These are phyloP conservation scores for Caenorhabditis sinica DNA, from an alignment of 2,888 invertebrate genomes.

Conservation along the genomic window DNA sequence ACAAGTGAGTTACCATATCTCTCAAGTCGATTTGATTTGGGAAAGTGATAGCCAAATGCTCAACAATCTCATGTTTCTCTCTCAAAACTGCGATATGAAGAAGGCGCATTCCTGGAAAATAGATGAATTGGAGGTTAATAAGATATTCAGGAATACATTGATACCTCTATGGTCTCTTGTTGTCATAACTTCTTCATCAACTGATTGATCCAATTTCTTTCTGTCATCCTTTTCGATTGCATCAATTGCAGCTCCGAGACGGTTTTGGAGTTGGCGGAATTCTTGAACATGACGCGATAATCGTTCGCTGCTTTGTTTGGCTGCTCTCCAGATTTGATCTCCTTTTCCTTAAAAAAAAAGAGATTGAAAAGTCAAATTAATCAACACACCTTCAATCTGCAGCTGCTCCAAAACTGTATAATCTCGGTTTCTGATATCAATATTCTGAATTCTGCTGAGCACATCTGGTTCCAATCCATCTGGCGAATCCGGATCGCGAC, in stretches of 20 bases:
- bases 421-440: slow-evolving; percentile 73
- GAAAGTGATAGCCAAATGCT: slow-evolving; percentile 75
- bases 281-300: slow-evolving; percentile 78
- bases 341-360: slow-evolving; percentile 67
- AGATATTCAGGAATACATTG: slow-evolving; percentile 7
- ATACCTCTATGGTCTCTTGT: slow-evolving; percentile 79
- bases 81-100: slow-evolving; percentile 80
- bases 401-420: slow-evolving; percentile 76
- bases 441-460: slow-evolving; percentile 71
- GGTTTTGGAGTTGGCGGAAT: slow-evolving; percentile 79
- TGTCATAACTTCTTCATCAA: slow-evolving; percentile 78
- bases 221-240: slow-evolving; percentile 80
- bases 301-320: slow-evolving; percentile 63
- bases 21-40: slow-evolving; percentile 75
- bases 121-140: neutral
- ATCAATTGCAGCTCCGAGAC: slow-evolving; percentile 73
- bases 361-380: neutral
- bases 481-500: slow-evolving; percentile 68
- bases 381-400: slow-evolving; percentile 77
- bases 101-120: slow-evolving; percentile 72
- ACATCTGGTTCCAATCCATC: slow-evolving; percentile 75
- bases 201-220: slow-evolving; percentile 70
- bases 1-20: slow-evolving; percentile 73
- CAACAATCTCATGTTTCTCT: slow-evolving; percentile 82
- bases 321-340: slow-evolving; percentile 80